These are phyloP conservation scores for Sigmodon hispidus DNA, from an alignment of 2,113 vertebrate genomes.

Conservation along the genomic window DNA sequence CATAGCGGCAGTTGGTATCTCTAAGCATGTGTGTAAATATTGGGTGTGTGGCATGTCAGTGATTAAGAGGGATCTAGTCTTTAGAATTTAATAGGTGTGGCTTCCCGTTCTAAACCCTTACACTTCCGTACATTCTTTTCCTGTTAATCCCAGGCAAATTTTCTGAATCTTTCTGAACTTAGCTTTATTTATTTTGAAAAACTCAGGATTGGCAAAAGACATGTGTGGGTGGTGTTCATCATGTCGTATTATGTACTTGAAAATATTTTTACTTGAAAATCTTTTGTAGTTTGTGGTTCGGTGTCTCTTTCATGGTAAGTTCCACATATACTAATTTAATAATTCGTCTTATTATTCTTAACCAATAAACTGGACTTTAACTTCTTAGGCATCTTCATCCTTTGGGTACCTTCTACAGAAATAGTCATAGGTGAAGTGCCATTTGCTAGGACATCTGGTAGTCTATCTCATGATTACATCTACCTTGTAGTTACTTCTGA, in stretches of 20 bases:
- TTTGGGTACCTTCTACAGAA: neutral
- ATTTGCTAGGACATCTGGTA: neutral
- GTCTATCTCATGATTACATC: neutral
- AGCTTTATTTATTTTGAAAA: neutral
- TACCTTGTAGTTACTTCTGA: neutral
- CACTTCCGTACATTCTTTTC: neutral
- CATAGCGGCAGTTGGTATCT: neutral
- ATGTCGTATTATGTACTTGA: neutral
- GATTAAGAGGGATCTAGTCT: neutral
- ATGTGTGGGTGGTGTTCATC: neutral
- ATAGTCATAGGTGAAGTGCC: neutral
- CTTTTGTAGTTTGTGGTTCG: neutral
- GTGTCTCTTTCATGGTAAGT: neutral
- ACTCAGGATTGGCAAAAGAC: neutral
- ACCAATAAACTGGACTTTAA: neutral
- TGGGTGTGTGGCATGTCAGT: neutral
- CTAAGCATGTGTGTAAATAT: neutral
- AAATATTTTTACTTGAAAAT: neutral
- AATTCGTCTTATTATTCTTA: constrained; percentile 8
- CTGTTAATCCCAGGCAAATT: constrained; percentile 10
- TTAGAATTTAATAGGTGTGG: constrained; percentile 25
- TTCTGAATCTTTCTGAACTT: constrained; percentile 50
- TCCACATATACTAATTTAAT: neutral
- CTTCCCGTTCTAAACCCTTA: neutral
- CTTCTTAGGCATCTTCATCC: neutral